phyloP scores from a whole-genome alignment of 2,888 invertebrate genomes.

The Aphodius granarius region DNA sequence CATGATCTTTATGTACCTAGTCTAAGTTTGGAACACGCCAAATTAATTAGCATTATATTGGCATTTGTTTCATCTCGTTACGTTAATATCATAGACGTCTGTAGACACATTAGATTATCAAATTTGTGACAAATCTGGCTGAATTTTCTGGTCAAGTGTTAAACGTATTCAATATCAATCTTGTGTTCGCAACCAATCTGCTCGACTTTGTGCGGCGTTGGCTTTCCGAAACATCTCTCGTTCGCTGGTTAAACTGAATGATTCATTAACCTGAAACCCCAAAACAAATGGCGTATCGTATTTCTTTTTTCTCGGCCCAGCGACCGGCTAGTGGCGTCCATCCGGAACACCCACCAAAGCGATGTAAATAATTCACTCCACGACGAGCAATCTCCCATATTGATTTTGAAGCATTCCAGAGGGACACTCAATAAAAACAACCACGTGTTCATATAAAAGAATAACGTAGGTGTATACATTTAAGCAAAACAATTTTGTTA shows the following conservation, averaged over 20 bases:
- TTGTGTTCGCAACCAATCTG: background rate
- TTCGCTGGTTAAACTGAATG: slow-evolving; percentile 6
- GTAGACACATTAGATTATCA: no score
- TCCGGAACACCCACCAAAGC: background rate
- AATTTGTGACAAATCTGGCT: no score
- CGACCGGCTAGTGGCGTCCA: background rate
- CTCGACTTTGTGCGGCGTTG: background rate
- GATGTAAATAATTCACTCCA: slow-evolving; percentile 6
- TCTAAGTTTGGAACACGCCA: no score
- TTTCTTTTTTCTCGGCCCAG: background rate
- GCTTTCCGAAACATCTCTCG: background rate
- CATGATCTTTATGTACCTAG: no score
- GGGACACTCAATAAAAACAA: background rate
- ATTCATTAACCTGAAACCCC: slow-evolving; percentile 6
- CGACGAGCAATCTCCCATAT: slow-evolving; percentile 4
- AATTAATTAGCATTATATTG: no score
- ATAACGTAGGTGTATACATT: background rate
- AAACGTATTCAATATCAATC: background rate
- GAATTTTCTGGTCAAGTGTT: no score
- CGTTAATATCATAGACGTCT: no score
- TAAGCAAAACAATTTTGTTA: background rate
- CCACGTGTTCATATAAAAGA: background rate
- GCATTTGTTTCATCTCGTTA: no score
- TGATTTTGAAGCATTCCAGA: background rate
- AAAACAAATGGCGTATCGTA: slow-evolving; percentile 8